Evolutionary conservation across 2,888 invertebrate genomes (phyloP).

Genomic region (Orchesellides sinensis): DNA sequence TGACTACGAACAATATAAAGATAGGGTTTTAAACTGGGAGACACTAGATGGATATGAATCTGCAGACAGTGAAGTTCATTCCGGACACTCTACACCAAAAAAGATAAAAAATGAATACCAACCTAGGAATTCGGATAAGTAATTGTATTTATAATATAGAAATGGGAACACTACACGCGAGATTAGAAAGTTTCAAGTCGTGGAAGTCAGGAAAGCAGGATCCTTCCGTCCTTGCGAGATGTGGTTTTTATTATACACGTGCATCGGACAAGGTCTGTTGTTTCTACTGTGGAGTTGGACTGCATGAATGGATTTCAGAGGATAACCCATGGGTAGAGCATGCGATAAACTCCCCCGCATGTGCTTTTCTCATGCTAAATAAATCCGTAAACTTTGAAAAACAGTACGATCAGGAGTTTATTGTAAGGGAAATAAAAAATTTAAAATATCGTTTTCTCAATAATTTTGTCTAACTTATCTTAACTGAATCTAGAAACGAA

Average conservation of each 20-base stretch:
- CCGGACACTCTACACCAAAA: not conserved
- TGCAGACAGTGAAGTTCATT: not conserved
- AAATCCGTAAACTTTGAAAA: no score
- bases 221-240: constrained; percentile 7
- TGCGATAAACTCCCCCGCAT: constrained; percentile 18
- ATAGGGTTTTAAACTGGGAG: not conserved
- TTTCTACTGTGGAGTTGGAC: constrained; percentile 56
- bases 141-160: not conserved
- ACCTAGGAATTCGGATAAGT: no score
- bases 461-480: not conserved
- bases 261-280: constrained; percentile 29
- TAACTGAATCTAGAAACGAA: no score
- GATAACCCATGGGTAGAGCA: constrained; percentile 59
- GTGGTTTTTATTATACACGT: constrained; percentile 50
- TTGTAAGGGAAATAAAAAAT: not conserved
- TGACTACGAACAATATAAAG: not conserved
- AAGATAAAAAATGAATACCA: no score
- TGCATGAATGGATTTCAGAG: constrained; percentile 19
- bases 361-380: constrained; percentile 10
- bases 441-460: not conserved
- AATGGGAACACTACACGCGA: not conserved
- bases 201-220: not conserved
- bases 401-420: no score
- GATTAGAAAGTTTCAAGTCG: not conserved
- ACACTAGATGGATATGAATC: not conserved